Conservation (phyloP, 2,797 vertebrate species). For the Onychomys leucogaster region DNA sequence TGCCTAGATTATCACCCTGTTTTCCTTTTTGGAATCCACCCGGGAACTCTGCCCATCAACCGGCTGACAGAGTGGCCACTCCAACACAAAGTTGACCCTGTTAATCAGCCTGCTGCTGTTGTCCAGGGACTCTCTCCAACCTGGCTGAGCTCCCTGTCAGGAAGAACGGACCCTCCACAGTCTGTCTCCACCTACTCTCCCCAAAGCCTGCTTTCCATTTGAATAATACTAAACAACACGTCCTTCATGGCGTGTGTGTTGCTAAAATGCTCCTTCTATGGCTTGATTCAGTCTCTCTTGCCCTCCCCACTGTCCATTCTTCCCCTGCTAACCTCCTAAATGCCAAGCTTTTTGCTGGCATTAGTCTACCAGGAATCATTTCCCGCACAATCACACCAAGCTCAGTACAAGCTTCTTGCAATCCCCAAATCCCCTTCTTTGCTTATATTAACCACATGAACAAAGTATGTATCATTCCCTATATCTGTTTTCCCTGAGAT, state of each 20-base stretch:
- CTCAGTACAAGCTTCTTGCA: not conserved
- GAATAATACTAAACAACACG: not conserved
- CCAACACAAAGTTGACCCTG: not conserved
- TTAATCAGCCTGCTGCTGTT: not conserved
- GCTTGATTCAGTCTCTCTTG: not conserved
- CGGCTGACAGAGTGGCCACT: not conserved
- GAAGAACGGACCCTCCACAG: not conserved
- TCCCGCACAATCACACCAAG: not conserved
- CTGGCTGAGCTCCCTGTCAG: not conserved
- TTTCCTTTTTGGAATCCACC: not conserved
- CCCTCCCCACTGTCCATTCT: not conserved
- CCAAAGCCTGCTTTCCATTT: not conserved
- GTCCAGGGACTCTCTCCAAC: not conserved
- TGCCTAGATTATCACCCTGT: not conserved
- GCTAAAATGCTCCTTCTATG: not conserved
- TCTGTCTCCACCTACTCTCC: not conserved
- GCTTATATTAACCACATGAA: not conserved
- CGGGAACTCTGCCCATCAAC: not conserved
- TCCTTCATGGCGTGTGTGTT: not conserved
- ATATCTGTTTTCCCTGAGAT: conserved; percentile 17
- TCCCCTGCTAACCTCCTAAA: not conserved
- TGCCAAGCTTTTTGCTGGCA: not conserved
- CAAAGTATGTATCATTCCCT: not conserved
- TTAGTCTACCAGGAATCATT: not conserved
- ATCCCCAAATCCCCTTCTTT: not conserved